These are phyloP conservation scores for Neostethus bicornis DNA, from an alignment of 2,797 vertebrate genomes.

Conservation along the genomic window DNA sequence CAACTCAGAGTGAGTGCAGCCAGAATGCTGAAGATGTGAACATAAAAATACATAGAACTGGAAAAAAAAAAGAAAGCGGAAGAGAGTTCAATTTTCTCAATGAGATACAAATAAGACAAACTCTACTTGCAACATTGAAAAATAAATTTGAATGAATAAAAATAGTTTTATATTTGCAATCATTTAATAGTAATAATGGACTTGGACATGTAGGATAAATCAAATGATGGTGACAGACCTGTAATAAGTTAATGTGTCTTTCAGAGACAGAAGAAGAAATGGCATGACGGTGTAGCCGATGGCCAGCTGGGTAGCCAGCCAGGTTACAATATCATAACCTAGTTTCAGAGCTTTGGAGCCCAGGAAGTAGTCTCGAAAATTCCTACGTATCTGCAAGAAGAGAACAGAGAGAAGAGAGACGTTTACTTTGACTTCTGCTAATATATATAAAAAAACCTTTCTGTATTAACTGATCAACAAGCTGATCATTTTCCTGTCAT, in stretches of 20 bases:
- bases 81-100: background rate
- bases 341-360: constrained; percentile 77
- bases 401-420: background rate
- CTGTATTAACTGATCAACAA: background rate
- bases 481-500: background rate
- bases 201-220: background rate
- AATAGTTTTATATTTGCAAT: no score
- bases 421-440: background rate
- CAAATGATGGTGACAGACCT: constrained; percentile 73
- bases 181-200: no score
- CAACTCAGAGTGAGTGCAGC: constrained; percentile 79
- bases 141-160: no score
- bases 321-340: constrained; percentile 86
- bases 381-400: constrained; percentile 84
- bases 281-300: constrained; percentile 92
- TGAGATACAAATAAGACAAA: no score
- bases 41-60: constrained; percentile 94
- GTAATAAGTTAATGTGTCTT: constrained; percentile 87
- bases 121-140: no score
- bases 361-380: constrained; percentile 84
- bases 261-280: constrained; percentile 89
- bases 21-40: constrained; percentile 91
- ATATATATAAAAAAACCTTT: background rate
- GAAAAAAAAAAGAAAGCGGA: constrained; percentile 3
- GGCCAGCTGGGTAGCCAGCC: constrained; percentile 88